These are phyloP conservation scores for Saturnia pavonia DNA, from an alignment of 2,888 invertebrate species.

Conservation along the genomic window DNA sequence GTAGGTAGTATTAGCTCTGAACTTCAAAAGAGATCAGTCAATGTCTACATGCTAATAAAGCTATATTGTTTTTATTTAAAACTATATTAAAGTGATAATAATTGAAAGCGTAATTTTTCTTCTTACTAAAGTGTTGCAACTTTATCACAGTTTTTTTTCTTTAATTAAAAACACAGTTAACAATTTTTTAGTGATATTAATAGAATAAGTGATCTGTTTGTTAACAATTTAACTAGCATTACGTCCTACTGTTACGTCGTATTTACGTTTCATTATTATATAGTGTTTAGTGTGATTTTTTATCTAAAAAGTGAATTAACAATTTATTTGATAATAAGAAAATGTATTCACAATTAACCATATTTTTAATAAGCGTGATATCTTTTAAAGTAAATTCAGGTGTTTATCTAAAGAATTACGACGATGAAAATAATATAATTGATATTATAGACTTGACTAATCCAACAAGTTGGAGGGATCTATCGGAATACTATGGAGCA, in stretches of 20 bases:
- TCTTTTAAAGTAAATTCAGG: background rate
- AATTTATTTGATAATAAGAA: background rate
- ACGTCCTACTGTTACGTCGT: no score
- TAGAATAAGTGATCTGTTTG: no score
- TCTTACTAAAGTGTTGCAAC: no score
- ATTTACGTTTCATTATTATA: no score
- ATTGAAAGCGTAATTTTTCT: no score
- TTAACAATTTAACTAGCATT: no score
- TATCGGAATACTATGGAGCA: conserved; percentile 51
- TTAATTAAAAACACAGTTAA: no score
- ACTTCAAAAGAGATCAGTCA: background rate
- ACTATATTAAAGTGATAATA: no score
- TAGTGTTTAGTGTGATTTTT: no score
- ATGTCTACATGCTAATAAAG: background rate
- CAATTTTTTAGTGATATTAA: no score
- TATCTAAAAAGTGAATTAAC: background rate
- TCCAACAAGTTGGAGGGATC: conserved; percentile 51
- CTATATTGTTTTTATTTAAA: background rate
- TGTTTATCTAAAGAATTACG: background rate
- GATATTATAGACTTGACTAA: conserved; percentile 48
- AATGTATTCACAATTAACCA: background rate
- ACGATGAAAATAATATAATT: conserved; percentile 2
- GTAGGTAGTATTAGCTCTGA: background rate
- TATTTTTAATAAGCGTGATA: background rate
- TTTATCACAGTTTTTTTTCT: no score